A percentile compares a stretch with the other conserved stretches of the same genome.
Conservation (phyloP, 2,113 vertebrate genomes). For the Corvus cornix region DNA sequence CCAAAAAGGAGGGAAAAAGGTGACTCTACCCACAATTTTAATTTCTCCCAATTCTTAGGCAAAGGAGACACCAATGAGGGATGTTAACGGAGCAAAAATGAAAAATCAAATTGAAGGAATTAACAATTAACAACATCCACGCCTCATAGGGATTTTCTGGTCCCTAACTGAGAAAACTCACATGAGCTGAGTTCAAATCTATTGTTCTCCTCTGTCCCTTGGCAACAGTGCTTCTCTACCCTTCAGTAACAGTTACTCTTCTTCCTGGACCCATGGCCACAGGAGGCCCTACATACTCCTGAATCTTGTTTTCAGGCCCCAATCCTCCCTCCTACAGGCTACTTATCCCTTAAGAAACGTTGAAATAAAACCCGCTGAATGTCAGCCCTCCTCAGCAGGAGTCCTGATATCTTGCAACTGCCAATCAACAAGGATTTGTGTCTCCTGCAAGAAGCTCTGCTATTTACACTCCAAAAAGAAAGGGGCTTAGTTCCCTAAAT, state of each 20-base stretch:
- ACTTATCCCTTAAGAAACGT: not conserved
- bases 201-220: not conserved
- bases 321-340: not conserved
- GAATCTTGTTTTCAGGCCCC: not conserved
- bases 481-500: not conserved
- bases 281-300: not conserved
- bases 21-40: not conserved
- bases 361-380: not conserved
- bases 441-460: not conserved
- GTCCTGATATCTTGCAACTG: not conserved
- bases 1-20: not conserved
- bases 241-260: not conserved
- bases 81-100: not conserved
- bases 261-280: not conserved
- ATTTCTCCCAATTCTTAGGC: not conserved
- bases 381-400: not conserved
- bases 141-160: not conserved
- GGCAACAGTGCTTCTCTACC: not conserved
- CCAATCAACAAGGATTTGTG: not conserved
- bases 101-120: not conserved
- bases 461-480: not conserved
- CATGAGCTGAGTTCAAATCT: not conserved
- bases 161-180: not conserved
- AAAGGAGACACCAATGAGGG: not conserved
- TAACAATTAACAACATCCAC: not conserved